Percentiles rank a stretch among this genome's conserved stretches.
Evolutionary conservation across 2,888 invertebrate species (phyloP).

Genomic region (Gymnocheta viridis): DNA sequence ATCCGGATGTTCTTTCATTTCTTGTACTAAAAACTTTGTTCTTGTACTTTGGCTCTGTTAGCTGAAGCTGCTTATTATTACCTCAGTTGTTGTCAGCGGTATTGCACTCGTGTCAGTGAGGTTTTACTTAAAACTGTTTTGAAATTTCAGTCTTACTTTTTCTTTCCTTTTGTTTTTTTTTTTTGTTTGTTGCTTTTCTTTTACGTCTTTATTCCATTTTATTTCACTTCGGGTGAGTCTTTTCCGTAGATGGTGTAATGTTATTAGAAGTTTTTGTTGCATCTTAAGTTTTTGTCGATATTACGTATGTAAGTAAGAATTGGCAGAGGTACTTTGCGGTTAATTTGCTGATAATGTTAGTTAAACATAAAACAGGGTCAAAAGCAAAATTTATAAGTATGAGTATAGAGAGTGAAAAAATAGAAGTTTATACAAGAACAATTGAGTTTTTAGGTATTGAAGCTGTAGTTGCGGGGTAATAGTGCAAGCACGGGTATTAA

Average conservation of each 20-base stretch:
- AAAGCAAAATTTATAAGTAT: neutral
- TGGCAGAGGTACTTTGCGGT: constrained; percentile 60
- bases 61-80: constrained; percentile 1
- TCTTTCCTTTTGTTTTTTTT: neutral
- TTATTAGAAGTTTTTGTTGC: constrained; percentile 50
- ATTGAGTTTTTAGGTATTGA: neutral
- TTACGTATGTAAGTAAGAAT: constrained; percentile 20
- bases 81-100: constrained; percentile 5
- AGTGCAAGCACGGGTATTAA: neutral
- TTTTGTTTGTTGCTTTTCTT: neutral
- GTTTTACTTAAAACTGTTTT: constrained; percentile 32
- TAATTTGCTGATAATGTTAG: constrained; percentile 67
- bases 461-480: neutral
- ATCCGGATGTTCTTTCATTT: constrained; percentile 61
- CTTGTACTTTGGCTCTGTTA: neutral
- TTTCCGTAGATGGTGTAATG: constrained; percentile 15
- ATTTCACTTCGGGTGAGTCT: neutral
- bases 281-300: constrained; percentile 50
- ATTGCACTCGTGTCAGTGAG: constrained; percentile 18
- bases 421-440: neutral
- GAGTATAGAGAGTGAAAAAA: neutral
- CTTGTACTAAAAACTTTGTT: constrained; percentile 56
- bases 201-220: neutral
- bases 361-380: constrained; percentile 49
- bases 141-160: constrained; percentile 30